Percentiles rank a stretch among this genome's conserved stretches.
Conservation (phyloP, 1,140 invertebrate species). For the Eurosta solidaginis region DNA sequence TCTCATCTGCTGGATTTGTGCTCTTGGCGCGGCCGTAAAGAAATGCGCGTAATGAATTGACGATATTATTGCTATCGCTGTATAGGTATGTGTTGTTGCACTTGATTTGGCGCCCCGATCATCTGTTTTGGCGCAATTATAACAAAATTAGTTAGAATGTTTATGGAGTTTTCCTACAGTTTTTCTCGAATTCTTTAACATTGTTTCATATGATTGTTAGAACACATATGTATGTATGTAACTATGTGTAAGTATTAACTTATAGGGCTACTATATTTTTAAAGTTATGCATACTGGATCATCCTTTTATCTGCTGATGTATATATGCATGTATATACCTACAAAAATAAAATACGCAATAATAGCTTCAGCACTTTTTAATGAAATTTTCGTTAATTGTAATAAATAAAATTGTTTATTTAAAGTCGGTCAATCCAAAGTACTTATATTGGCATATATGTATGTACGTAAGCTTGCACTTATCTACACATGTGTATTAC, state of each 20-base stretch:
- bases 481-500: too few species aligned
- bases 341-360: too few species aligned
- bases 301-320: too few species aligned
- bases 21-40: conserved; percentile 15
- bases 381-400: too few species aligned
- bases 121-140: conserved; percentile 36
- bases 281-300: too few species aligned
- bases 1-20: background rate
- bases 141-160: background rate
- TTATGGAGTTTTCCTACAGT: background rate
- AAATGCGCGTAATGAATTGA: conserved; percentile 9
- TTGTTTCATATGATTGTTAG: background rate
- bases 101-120: conserved; percentile 34
- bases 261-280: too few species aligned
- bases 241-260: background rate
- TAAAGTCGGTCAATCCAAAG: too few species aligned
- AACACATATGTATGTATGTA: background rate
- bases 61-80: background rate
- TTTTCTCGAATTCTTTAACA: background rate
- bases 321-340: too few species aligned
- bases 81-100: background rate
- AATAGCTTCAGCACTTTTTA: too few species aligned
- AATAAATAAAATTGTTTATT: too few species aligned
- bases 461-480: too few species aligned
- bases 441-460: too few species aligned